Base-by-base conservation (phyloP, 1,140 invertebrate species). In the Lordiphosa collinella region DNA sequence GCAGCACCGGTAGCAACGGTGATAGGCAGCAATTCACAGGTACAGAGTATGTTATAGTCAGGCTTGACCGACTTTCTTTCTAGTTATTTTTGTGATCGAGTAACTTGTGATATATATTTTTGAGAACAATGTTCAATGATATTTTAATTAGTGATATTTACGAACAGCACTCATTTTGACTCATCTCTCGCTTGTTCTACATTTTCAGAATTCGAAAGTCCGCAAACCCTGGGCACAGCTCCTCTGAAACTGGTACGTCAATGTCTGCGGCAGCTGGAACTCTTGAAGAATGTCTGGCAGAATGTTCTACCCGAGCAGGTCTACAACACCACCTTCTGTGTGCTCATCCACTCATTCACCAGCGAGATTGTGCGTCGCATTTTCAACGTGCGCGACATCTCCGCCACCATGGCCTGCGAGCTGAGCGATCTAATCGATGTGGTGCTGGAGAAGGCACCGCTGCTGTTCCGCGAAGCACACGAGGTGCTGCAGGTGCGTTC, bases 261-360 rank as follows among this genome's bases (percentile, higher is more conserved):
- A 87, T 96, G 95, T 80, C 90, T 97, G 22, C 91, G 95, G 40
- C 96, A 97, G 88, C 90, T 98, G 52, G 93, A 95, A 79, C 90
- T 97, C 53, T 89, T 98, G 1, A 94, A 95, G 90, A 95, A 94
- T 54, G 94, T 97, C 0, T 98, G 96, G 96, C 90, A 93, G 37
- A 90, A 89, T 64, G 89, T 91, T 4, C 59, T 91, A 41, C 80
- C 90, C 0, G 87, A 90, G 43, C 60, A 74, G 0, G 65, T 89
- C 4, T 91, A 91, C 58, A 91, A 90, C 43, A 82, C 73, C 59
- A 89, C 86, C 11, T 85, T 91, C 8, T 90, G 88, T 2, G 67
- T 76, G 31, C 75, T 91, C 3, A 50, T 91, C 14, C 86, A 90
- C 44, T 70, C 79, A 29, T 72, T 91, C n/a, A 89, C 78, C 59